Base-by-base conservation (phyloP, 2,113 vertebrate genomes). In the Ceratotherium simum region DNA sequence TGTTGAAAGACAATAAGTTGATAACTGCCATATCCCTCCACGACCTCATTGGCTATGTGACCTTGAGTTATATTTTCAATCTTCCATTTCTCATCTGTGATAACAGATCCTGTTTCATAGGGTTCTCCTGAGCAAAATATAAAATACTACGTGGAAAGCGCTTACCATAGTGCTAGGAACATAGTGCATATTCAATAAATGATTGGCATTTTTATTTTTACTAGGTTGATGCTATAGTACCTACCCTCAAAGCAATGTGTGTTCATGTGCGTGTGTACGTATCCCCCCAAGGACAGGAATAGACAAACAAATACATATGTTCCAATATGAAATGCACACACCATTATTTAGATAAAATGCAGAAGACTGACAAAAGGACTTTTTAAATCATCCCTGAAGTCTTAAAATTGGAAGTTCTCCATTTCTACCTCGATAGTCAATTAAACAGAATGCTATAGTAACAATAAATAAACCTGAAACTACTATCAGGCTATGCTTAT, bases 401-500 rank as follows among this genome's bases (percentile, higher is more conserved):
- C 27, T 69, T 64, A 75, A 84, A 67, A 95, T 64, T n/a, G 16
- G 8, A 92, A 67, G 8, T 65, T 96, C 46, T 89, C 39, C 29
- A 72, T 13, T 17, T 92, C 42, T 91, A 17, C 18, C 51, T 65
- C 29, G 81, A 1, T 95, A 76, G 33, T 85, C 33, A 70, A 46
- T 48, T 65, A 82, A 79, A 8, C 46, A 96, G 39, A 87, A 80
- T 42, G 29, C 23, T 90, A 46, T 23, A 75, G 17, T 64, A 76
- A 76, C 10, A 88, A 25, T 67, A 95, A 91, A 75, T 69, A 95
- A 93, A 96, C 8, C 73, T 65, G 8, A 96, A 89, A 33, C 9
- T 36, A 20, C 48, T 17, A 25, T 60, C 25, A 33, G 51, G 1
- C 27, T 95, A 6, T 89, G 46, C 6, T 33, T 54, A 31, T 72